Conservation (phyloP, 2,113 vertebrate species). For the Chaetops frenatus region DNA sequence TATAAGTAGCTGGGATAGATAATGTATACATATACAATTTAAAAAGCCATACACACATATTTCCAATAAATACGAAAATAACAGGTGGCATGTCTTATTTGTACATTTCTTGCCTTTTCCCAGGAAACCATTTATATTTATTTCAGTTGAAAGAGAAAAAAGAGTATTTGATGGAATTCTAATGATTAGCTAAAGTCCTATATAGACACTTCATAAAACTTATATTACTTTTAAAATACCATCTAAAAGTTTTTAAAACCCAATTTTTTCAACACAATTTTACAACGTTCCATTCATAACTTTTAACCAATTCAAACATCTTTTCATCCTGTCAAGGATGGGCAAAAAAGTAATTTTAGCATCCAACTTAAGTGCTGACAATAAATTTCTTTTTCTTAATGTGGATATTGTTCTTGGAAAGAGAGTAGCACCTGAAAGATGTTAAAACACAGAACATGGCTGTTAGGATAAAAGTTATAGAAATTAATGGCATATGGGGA, state of each 20-base stretch:
- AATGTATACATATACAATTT: neutral
- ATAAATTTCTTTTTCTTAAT: neutral
- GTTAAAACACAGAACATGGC: neutral
- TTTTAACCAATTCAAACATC: neutral
- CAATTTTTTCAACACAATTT: neutral
- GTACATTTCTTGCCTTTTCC: neutral
- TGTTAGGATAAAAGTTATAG: neutral
- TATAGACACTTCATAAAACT: neutral
- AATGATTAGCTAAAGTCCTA: neutral
- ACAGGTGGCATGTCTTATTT: neutral
- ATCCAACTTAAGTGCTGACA: neutral
- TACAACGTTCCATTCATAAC: neutral
- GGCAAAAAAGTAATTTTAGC: neutral
- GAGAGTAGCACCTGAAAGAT: neutral
- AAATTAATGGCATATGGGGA: neutral
- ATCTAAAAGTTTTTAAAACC: neutral
- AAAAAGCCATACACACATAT: neutral
- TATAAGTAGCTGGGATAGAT: neutral
- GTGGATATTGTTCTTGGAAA: neutral
- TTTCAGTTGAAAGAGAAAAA: neutral
- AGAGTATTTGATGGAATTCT: neutral
- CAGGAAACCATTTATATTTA: neutral
- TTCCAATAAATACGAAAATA: neutral
- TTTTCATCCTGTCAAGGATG: neutral
- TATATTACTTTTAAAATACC: neutral